Evolutionary conservation across 1,140 invertebrate genomes (phyloP).

Genomic region (Potamilus streckersoni): DNA sequence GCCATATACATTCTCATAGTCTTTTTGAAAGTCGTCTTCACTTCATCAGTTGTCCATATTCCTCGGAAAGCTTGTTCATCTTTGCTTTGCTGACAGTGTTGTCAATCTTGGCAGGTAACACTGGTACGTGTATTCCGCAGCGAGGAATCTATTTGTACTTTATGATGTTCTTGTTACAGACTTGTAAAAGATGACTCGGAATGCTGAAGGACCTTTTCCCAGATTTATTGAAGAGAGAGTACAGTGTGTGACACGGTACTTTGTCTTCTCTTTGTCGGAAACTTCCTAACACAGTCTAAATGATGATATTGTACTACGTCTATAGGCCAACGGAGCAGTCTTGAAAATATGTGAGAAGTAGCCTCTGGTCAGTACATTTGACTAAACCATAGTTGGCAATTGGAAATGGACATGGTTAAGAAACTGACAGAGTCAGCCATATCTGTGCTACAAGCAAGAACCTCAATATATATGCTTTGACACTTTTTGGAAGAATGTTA

Average conservation of each 20-base stretch:
- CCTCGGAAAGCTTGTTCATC: slow-evolving; percentile 1
- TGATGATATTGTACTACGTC: not conserved
- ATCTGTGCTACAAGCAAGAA: slow-evolving; percentile 2
- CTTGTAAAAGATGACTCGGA: slow-evolving; percentile 3
- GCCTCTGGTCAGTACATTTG: slow-evolving; percentile 17
- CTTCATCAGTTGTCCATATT: slow-evolving; percentile 7
- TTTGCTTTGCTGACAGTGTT: slow-evolving; percentile 5
- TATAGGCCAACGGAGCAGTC: slow-evolving; percentile 4
- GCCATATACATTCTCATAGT: slow-evolving; percentile 2
- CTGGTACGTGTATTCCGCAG: not conserved
- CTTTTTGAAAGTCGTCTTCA: slow-evolving; percentile 10
- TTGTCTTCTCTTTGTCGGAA: not conserved
- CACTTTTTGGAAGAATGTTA: not conserved
- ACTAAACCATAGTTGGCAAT: slow-evolving; percentile 14
- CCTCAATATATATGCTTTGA: slow-evolving; percentile 11
- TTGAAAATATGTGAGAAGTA: slow-evolving; percentile 25
- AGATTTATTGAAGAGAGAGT: slow-evolving; percentile 5
- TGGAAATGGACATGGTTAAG: slow-evolving; percentile 4
- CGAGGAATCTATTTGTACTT: slow-evolving; percentile 10
- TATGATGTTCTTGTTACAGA: slow-evolving; percentile 4
- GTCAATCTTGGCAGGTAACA: slow-evolving; percentile 7
- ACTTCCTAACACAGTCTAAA: slow-evolving; percentile 12
- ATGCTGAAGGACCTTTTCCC: slow-evolving; percentile 3
- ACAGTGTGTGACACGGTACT: slow-evolving; percentile 6
- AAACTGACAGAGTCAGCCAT: slow-evolving; percentile 20